Percentiles rank a stretch among this genome's conserved stretches.
Conservation (phyloP, 2,113 vertebrate species). For the Datnioides undecimradiatus region DNA sequence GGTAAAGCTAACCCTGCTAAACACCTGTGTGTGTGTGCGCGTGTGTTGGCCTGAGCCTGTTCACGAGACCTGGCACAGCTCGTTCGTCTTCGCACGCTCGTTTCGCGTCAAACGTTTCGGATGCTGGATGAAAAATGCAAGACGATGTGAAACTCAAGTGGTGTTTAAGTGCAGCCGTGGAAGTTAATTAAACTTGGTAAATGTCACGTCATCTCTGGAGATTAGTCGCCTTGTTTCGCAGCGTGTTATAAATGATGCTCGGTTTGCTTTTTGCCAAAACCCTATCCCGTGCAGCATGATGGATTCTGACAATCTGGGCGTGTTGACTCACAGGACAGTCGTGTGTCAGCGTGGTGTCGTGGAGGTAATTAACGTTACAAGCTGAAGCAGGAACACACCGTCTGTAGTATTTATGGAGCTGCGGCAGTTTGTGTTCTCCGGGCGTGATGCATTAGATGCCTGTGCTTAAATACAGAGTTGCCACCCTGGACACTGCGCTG, state of each 20-base stretch:
- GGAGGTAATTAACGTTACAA: background rate
- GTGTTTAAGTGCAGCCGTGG: background rate
- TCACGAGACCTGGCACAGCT: background rate
- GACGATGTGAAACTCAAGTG: background rate
- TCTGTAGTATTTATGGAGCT: conserved; percentile 32
- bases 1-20: no score
- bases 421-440: conserved; percentile 29
- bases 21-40: no score
- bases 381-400: background rate
- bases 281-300: background rate
- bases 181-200: conserved; percentile 22
- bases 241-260: conserved; percentile 3
- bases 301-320: conserved; percentile 14
- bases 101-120: background rate
- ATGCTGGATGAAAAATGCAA: background rate
- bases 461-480: conserved; percentile 37
- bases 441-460: conserved; percentile 23
- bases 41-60: background rate
- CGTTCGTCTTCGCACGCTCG: background rate
- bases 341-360: conserved; percentile 7
- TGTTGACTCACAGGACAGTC: conserved; percentile 22
- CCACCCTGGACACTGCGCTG: conserved; percentile 35
- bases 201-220: conserved; percentile 28
- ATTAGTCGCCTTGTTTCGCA: conserved; percentile 5
- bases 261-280: background rate